Base-by-base conservation (phyloP, 2,888 invertebrate species). In the Zygogramma bicolorata region DNA sequence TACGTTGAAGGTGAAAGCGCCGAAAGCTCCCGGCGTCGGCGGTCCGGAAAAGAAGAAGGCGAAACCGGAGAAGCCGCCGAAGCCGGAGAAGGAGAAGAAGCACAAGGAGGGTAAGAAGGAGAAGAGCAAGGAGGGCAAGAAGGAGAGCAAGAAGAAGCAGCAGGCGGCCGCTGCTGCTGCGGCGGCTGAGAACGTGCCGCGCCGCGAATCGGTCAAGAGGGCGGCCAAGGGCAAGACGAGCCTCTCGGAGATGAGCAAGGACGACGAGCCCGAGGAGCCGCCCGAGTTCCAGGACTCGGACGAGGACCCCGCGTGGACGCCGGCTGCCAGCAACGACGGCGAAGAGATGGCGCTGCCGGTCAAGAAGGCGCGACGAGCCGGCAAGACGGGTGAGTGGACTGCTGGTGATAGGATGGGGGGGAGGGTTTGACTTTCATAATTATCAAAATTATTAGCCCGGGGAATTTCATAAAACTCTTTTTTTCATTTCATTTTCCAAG, bases 241-340 rank as follows among this genome's bases (percentile, higher is more conserved):
- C 77, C 88, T 89, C 77, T 88, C 90, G 77, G 89, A 90, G 75
- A 86, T 90, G 68, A 86, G 90, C 68, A 87, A 82, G 84, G 84
- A 87, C n/a, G 86, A 89, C 59, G 90, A 91, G 73, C 83, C 85
- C 49, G 91, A 91, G 78, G 92, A 91, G 76, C 88, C 89, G 5
- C 86, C 88, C 29, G 91, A 90, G 82, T 89, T 89, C 81, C 83
- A 83, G 68, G 83, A 83, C 73, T 92, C 92, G 0, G 82, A 93
- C 85, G 90, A 91, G 7, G 93, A 93, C 88, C 93, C 93, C 7
- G 92, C 92, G n/a, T 93, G 93, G 93, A 92, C 92, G n/a, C 93
- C 93, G 7, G 89, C 90, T 74, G 90, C 89, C 38, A 86, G 84
- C 42, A 85, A 85, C 22, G 83, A 84, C 13, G 81, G 79, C 6